These are phyloP conservation scores for Sclerurus mexicanus DNA, from an alignment of 2,113 vertebrate species.

Conservation along the genomic window DNA sequence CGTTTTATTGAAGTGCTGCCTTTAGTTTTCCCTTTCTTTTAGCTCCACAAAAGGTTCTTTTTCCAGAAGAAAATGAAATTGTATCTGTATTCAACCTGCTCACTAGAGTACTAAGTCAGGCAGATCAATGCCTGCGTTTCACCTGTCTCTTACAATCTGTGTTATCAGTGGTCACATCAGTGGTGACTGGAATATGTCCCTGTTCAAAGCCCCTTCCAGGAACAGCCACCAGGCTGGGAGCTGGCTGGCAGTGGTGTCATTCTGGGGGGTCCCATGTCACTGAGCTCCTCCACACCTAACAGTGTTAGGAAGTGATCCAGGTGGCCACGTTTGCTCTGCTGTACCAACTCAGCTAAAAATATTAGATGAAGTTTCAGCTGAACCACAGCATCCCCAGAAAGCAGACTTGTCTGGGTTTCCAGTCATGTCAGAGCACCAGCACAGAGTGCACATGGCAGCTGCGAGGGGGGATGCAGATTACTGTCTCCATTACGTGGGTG, in stretches of 20 bases:
- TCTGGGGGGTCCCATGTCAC: accelerated
- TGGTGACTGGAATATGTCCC: no score
- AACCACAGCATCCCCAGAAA: neutral
- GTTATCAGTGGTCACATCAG: neutral
- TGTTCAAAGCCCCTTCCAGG: neutral
- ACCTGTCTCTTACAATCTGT: neutral
- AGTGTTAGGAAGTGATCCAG: neutral
- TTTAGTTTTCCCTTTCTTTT: neutral
- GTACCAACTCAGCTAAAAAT: neutral
- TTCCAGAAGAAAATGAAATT: neutral
- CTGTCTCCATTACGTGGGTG: neutral
- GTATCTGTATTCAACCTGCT: neutral
- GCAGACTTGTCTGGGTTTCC: neutral
- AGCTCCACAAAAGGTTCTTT: neutral
- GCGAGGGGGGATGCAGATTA: accelerated
- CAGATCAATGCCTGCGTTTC: neutral
- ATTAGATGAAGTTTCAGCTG: neutral
- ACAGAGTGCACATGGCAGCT: neutral
- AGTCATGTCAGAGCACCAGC: neutral
- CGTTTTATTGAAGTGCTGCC: neutral
- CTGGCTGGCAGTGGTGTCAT: neutral
- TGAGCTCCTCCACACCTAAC: neutral
- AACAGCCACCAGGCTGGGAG: neutral
- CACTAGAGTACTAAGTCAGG: neutral
- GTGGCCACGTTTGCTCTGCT: neutral